These are phyloP conservation scores for Acanthochromis polyacanthus DNA, from an alignment of 2,113 vertebrate genomes.

Conservation along the genomic window DNA sequence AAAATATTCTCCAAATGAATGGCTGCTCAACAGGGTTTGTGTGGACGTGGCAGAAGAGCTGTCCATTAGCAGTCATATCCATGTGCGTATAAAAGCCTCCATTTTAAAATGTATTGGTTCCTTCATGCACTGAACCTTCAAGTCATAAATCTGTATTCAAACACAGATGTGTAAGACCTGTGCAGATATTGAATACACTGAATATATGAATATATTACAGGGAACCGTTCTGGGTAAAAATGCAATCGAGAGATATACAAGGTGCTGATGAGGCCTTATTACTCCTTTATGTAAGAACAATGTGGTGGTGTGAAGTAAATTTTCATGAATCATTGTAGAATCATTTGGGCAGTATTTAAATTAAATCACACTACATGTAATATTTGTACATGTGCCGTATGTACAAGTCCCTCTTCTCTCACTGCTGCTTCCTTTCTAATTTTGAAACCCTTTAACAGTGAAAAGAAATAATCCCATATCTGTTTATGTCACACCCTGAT, in stretches of 20 bases:
- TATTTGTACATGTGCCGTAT: slow-evolving; percentile 2
- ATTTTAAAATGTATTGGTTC: slow-evolving; percentile 49
- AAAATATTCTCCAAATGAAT: slow-evolving; percentile 59
- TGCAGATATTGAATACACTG: neutral
- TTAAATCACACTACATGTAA: neutral
- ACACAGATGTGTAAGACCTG: slow-evolving; percentile 27
- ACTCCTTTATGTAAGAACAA: neutral
- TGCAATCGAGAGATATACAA: neutral
- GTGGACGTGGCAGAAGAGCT: slow-evolving; percentile 43
- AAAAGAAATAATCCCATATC: too few relatives aligned
- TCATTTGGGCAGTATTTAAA: neutral
- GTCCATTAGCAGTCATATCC: slow-evolving; percentile 45
- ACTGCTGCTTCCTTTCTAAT: too few relatives aligned
- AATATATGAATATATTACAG: slow-evolving; percentile 40
- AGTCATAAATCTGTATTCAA: slow-evolving; percentile 53
- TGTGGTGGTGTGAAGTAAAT: neutral
- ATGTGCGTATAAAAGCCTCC: slow-evolving; percentile 33
- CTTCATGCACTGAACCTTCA: slow-evolving; percentile 26
- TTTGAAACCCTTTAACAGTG: too few relatives aligned
- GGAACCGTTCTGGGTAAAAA: neutral
- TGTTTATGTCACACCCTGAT: neutral
- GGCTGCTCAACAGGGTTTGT: slow-evolving; percentile 51
- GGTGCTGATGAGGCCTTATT: neutral
- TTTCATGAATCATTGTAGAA: neutral
- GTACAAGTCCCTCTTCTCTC: too few relatives aligned